phyloP scores from a whole-genome alignment of 2,797 vertebrate species.

The Malurus splendens region DNA sequence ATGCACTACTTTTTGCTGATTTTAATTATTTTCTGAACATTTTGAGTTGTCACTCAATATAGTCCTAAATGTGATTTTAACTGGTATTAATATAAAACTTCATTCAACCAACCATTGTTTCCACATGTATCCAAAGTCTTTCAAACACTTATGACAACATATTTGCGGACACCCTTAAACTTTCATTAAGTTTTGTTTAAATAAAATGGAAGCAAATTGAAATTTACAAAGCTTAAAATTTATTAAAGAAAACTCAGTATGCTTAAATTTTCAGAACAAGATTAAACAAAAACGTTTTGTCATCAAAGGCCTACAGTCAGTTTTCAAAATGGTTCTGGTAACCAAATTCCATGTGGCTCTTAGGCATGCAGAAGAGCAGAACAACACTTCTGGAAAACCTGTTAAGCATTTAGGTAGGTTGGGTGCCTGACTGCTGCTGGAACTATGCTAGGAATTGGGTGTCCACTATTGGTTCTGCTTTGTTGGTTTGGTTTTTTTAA shows the following conservation, averaged over 20 bases:
- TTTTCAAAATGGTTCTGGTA: background rate
- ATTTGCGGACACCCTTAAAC: background rate
- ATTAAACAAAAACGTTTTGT: background rate
- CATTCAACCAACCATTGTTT: background rate
- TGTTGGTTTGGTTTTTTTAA: background rate
- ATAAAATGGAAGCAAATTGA: background rate
- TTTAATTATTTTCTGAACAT: background rate
- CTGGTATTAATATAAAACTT: background rate
- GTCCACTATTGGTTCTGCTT: background rate
- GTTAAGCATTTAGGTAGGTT: background rate
- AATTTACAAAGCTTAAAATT: background rate
- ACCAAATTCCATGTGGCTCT: background rate
- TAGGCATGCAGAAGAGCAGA: background rate
- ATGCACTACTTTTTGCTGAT: background rate
- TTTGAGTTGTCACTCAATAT: background rate
- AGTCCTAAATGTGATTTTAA: background rate
- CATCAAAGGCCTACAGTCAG: background rate
- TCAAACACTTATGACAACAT: background rate
- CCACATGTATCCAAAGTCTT: background rate
- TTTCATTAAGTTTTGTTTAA: background rate
- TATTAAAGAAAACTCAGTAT: background rate
- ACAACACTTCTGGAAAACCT: background rate
- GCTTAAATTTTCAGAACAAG: background rate
- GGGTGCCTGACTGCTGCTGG: background rate
- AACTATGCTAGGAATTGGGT: background rate